Evolutionary conservation across 1,140 invertebrate genomes (phyloP), one percentile per base, ranked within the genome.

Genomic region (Leucophenga varia): DNA sequence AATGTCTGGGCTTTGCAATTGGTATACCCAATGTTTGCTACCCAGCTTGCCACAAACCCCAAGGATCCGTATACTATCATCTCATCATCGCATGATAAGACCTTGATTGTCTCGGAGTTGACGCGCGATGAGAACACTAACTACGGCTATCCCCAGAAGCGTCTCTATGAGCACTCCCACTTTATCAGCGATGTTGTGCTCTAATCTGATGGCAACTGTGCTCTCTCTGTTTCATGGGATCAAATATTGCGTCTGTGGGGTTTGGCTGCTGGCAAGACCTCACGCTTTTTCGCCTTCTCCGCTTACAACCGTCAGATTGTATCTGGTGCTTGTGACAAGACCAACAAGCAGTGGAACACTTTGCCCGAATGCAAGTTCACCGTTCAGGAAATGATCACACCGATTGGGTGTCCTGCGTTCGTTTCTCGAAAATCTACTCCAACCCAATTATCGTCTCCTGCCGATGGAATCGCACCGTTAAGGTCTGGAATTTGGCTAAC

Each of bases 271-370:
- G 90, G 90, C 68, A 88, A 89, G 75, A 91, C 91, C 5, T 93
- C 91, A 28, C 84, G 91, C 69, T 88, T 94, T 70, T 99, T 99
- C 77, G 97, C 97, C 12, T 99, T 99, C 80, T 98, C 96, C 35
- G 93, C 95, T 64, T 97, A 99, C 80, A 99, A 99, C 78, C 86
- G 97, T 79, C 97, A 99, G 81, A 99, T 99, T 80, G 96, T 99
- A 5, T 98, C 95, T 72, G 97, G 96, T 21, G 98, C 95, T 36
- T 86, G 97, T 30, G 97, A 99, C 82, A 97, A 95, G 76, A 97
- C 95, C 49, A 98, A 99, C 78, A 99, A 99, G 79, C 78, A 99
- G 72, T 99, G 97, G 97, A 99, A 99, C 77, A 99, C 97, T 6
- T 83, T 99, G 55, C 97, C 96, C 43, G 95, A 98, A 76, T 99